phyloP scores from a whole-genome alignment of 2,797 vertebrate species.

The Anisognathus igniventris region DNA sequence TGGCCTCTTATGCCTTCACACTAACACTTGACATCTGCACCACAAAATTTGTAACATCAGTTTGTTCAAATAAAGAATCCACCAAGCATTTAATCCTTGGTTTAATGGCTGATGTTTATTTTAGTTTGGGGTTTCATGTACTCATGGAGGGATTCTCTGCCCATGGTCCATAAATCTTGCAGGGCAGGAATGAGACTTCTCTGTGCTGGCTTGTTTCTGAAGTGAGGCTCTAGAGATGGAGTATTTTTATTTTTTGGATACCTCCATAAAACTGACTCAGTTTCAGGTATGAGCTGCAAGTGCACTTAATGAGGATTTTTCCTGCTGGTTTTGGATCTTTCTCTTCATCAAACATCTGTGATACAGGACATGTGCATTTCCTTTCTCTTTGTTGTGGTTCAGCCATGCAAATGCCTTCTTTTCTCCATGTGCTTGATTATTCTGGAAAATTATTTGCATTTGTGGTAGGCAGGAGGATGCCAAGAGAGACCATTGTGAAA shows the following conservation, averaged over 20 bases:
- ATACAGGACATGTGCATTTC: not conserved
- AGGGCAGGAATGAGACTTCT: not conserved
- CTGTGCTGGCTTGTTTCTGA: not conserved
- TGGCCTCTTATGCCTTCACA: constrained; percentile 38
- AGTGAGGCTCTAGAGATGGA: not conserved
- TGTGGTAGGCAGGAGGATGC: not conserved
- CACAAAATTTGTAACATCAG: constrained; percentile 39
- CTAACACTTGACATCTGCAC: constrained; percentile 60
- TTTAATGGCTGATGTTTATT: constrained; percentile 62
- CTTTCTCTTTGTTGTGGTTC: not conserved
- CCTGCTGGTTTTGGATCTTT: not conserved
- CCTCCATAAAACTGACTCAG: not conserved
- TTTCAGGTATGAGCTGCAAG: not conserved
- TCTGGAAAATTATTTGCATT: not conserved
- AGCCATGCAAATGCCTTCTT: not conserved
- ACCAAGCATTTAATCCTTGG: constrained; percentile 41
- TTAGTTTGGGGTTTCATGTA: constrained; percentile 51
- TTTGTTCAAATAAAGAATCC: constrained; percentile 56
- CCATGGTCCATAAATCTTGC: constrained; percentile 13
- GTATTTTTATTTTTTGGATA: not conserved
- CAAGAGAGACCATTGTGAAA: not conserved
- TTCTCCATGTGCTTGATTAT: not conserved
- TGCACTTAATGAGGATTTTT: not conserved
- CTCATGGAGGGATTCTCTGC: constrained; percentile 2
- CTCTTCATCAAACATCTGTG: not conserved